Base-by-base conservation (phyloP, 1,140 invertebrate genomes). In the Brachionus asplanchnoidis region DNA sequence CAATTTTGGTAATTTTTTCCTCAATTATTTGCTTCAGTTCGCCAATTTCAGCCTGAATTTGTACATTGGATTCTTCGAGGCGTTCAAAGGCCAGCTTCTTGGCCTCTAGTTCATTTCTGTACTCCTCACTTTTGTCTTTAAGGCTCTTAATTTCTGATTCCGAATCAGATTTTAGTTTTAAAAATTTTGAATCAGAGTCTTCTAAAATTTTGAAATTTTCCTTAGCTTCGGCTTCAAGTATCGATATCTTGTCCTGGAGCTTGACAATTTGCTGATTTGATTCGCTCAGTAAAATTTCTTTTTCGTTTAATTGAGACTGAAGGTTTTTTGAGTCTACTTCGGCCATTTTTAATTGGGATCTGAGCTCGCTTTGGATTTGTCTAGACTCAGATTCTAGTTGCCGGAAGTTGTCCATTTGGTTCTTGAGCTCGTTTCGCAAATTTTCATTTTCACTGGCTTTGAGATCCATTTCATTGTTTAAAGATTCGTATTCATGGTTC, bases 151-250 rank as follows among this genome's bases (percentile, higher is more conserved):
- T 60, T 28, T 60, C 79, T 66, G 26, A 66, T 14, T 68, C 79
- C 9, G 53, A 36, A 26, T 82, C 79, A 6, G 32, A 20, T 36
- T 77, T 77, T 9, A 77, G 17, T 77, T 50, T 46, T 4, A 26
- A 26, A 46, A 82, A 68, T 44, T 65, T 68, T 3, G 36, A 44
- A 44, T 82, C 23, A 3, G 44, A 68, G 36, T 82, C 79, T 65
- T 82, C 53, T 4, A 82, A 26, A 36, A 53, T 82, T 42, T 82
- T 82, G 53, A 80, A 32, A 42, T 73, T 77, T 50, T 77, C 40
- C n/a, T 26, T 36, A 7, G 46, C 44, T 82, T 82, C 36, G 9
- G 20, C 17, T 65, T 82, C 79, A 4, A 65, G 14, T 26, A 65
- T 8, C 8, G 36, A 5, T 68, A 82, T 26, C 12, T 82, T 82